These are phyloP conservation scores for Chrysotoxum bicinctum DNA, from an alignment of 2,888 invertebrate genomes.

Conservation along the genomic window DNA sequence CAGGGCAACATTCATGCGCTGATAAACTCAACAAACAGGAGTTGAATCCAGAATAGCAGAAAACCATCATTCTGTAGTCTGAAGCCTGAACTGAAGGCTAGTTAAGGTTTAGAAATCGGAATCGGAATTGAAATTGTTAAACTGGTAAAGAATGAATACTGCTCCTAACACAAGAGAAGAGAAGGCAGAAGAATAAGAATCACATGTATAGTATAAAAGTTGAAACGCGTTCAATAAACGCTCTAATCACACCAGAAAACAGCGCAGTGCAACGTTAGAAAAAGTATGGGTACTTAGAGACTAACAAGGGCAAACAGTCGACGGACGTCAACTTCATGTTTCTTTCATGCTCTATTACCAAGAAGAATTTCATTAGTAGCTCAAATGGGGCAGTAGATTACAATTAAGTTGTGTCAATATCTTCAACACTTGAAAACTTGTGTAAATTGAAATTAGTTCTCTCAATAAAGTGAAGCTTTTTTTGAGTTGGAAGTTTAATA, in stretches of 20 bases:
- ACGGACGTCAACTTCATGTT: conserved; percentile 16
- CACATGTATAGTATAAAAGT: background rate
- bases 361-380: conserved; percentile 20
- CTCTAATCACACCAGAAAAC: conserved; percentile 18
- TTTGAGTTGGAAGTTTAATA: too few relatives aligned
- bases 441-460: too few relatives aligned
- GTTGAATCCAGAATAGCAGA: conserved; percentile 44
- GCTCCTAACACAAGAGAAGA: too few relatives aligned
- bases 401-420: background rate
- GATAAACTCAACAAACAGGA: conserved; percentile 61
- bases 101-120: conserved; percentile 62
- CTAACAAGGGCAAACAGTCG: conserved; percentile 44
- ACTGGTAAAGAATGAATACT: background rate
- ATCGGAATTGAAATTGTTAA: conserved; percentile 56
- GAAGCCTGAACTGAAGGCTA: conserved; percentile 40
- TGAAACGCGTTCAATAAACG: conserved; percentile 66
- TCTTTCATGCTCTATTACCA: conserved; percentile 49
- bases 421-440: background rate
- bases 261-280: background rate
- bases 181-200: background rate
- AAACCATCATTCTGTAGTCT: conserved; percentile 22
- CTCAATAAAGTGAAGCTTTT: too few relatives aligned
- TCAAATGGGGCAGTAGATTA: background rate
- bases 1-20: conserved; percentile 68
- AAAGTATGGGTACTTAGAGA: conserved; percentile 12